Evolutionary conservation across 1,140 invertebrate genomes (phyloP), one percentile per base, ranked within the genome.

Genomic region (Paraescarpia echinospica): DNA sequence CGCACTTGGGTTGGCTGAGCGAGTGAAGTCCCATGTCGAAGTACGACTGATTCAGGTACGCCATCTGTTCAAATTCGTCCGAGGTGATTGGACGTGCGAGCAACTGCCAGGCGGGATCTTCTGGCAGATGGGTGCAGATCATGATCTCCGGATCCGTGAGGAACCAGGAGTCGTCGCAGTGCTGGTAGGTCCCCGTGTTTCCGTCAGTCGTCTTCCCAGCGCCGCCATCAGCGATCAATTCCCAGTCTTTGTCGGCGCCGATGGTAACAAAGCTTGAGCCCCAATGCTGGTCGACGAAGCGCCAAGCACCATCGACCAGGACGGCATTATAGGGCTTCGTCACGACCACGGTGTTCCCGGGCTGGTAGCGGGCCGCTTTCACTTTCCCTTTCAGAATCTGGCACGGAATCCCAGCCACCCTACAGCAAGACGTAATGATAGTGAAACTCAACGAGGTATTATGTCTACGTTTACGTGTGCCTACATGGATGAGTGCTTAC

Each of bases 41-140:
- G 77, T 93, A 93, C 34, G 35, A 77, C 33, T 92, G 77, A n/a
- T 89, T 77, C 9, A 93, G 35, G 34, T 51, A 90, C 1, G 92
- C 92, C 93, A 93, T 93, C 89, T 92, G 22, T 31, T 41, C 34
- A 90, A 93, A 93, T 33, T 93, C 93, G n/a, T 93, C 93, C 31
- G 91, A 51, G 27, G 89, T 93, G 5, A 93, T 92, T 34, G 93
- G 93, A 31, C 93, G 34, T 34, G 93, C 91, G 14, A 93, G 93
- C 91, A 93, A 90, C 48, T 93, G 93, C 33, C 34, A 77, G 14
- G 89, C 34, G 35, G 91, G 91, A 33, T 93, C 93, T 27, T 93
- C 91, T 34, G 93, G 89, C 33, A 93, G 48, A 59, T 93, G 93
- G 22, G 88, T 92, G 88, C 88, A 93, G 89, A 93, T 92, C 35